Conservation (phyloP, 1,140 invertebrate species). For the Trachymyrmex cornetzi region DNA sequence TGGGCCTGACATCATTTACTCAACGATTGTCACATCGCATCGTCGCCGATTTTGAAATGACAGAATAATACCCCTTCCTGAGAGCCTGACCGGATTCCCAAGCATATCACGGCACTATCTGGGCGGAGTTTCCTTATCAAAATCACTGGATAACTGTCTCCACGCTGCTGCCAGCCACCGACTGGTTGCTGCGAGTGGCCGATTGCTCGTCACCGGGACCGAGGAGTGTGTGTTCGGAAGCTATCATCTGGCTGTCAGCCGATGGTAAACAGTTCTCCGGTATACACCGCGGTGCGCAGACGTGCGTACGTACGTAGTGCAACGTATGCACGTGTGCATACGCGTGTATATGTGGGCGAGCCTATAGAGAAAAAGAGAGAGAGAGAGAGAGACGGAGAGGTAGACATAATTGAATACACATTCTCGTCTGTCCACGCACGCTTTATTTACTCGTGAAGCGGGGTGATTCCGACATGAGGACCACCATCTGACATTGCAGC, state of each 20-base stretch:
- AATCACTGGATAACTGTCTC: slow-evolving; percentile 34
- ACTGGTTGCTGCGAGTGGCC: slow-evolving; percentile 35
- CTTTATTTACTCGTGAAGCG: slow-evolving; percentile 34
- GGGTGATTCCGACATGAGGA: slow-evolving; percentile 31
- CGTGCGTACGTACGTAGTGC: slow-evolving; percentile 61
- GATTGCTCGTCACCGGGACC: slow-evolving; percentile 11
- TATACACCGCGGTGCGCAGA: slow-evolving; percentile 73
- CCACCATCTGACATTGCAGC: not conserved
- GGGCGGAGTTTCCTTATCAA: slow-evolving; percentile 57
- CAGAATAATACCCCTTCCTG: slow-evolving; percentile 30
- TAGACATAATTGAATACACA: slow-evolving; percentile 4
- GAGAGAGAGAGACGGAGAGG: not conserved
- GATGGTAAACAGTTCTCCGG: slow-evolving; percentile 79
- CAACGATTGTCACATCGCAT: not conserved
- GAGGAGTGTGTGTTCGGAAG: slow-evolving; percentile 53
- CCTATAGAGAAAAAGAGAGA: slow-evolving; percentile 2
- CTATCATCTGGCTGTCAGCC: slow-evolving; percentile 56
- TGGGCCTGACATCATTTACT: not conserved
- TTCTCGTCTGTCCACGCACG: slow-evolving; percentile 3
- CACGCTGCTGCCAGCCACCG: slow-evolving; percentile 17
- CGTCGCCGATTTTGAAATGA: slow-evolving; percentile 33
- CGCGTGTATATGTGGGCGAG: not conserved
- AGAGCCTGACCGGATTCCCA: slow-evolving; percentile 21
- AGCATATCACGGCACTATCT: slow-evolving; percentile 51
- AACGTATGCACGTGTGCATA: slow-evolving; percentile 8